A percentile compares a stretch with the other conserved stretches of the same genome.
phyloP scores from a whole-genome alignment of 2,888 invertebrate species.

The Linnaemya vulpina region DNA sequence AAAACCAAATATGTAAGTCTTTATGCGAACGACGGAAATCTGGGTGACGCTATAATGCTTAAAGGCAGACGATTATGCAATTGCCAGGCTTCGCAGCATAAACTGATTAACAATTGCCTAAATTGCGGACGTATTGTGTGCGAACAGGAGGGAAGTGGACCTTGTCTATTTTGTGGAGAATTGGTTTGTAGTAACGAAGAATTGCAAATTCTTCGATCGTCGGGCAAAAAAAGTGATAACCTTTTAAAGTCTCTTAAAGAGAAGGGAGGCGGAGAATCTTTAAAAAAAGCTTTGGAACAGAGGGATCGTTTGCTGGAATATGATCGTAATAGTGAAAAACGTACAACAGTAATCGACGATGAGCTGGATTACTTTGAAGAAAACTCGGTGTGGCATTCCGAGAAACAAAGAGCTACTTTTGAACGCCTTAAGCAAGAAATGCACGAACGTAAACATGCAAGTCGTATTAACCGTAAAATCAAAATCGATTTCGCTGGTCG shows the following conservation, averaged over 20 bases:
- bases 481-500: slow-evolving; percentile 91
- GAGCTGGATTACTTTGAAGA: slow-evolving; percentile 96
- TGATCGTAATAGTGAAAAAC: slow-evolving; percentile 88
- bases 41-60: slow-evolving; percentile 84
- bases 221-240: slow-evolving; percentile 87
- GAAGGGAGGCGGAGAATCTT: slow-evolving; percentile 87
- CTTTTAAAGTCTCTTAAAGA: slow-evolving; percentile 87
- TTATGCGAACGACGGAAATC: slow-evolving; percentile 88
- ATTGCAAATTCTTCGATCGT: slow-evolving; percentile 86
- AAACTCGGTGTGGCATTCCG: slow-evolving; percentile 91
- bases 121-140: slow-evolving; percentile 98
- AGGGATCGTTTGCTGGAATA: slow-evolving; percentile 92
- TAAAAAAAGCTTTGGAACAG: slow-evolving; percentile 89
- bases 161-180: slow-evolving; percentile 95
- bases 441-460: slow-evolving; percentile 87
- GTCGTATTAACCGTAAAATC: slow-evolving; percentile 87
- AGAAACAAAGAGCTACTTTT: slow-evolving; percentile 87
- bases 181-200: slow-evolving; percentile 92
- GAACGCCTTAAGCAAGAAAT: slow-evolving; percentile 87
- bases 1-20: slow-evolving; percentile 90
- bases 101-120: slow-evolving; percentile 95
- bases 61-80: slow-evolving; percentile 94
- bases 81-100: slow-evolving; percentile 96
- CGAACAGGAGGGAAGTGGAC: slow-evolving; percentile 97
- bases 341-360: slow-evolving; percentile 88